Conservation (phyloP, 2,113 vertebrate species). For the Megaceryle torquata region DNA sequence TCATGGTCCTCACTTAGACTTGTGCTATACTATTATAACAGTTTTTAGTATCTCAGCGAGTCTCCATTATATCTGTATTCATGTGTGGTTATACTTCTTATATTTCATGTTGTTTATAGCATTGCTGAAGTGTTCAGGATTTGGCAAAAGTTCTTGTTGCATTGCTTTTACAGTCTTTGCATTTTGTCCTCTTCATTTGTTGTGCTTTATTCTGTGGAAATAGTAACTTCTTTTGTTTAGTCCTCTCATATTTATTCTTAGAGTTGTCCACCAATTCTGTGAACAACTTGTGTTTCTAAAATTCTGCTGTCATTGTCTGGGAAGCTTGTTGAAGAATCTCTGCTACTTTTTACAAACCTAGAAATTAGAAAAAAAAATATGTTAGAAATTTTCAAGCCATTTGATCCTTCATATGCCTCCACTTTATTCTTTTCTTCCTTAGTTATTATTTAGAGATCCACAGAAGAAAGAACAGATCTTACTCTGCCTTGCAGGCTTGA, state of each 20-base stretch:
- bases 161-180: background rate
- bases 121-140: background rate
- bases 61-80: background rate
- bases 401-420: background rate
- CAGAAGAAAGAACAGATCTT: background rate
- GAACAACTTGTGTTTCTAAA: background rate
- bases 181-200: background rate
- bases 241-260: background rate
- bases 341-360: background rate
- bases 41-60: background rate
- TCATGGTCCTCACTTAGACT: background rate
- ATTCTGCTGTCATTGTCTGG: background rate
- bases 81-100: background rate
- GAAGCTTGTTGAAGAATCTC: background rate
- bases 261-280: background rate
- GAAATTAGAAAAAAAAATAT: background rate
- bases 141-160: background rate
- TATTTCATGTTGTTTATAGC: background rate
- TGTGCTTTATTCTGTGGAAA: background rate
- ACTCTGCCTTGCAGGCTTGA: background rate
- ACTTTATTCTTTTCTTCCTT: background rate
- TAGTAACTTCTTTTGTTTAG: background rate
- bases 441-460: background rate
- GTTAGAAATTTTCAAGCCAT: background rate
- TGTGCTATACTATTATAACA: background rate